These are phyloP conservation scores for Vidua chalybeata DNA, from an alignment of 2,113 vertebrate genomes.

Conservation along the genomic window DNA sequence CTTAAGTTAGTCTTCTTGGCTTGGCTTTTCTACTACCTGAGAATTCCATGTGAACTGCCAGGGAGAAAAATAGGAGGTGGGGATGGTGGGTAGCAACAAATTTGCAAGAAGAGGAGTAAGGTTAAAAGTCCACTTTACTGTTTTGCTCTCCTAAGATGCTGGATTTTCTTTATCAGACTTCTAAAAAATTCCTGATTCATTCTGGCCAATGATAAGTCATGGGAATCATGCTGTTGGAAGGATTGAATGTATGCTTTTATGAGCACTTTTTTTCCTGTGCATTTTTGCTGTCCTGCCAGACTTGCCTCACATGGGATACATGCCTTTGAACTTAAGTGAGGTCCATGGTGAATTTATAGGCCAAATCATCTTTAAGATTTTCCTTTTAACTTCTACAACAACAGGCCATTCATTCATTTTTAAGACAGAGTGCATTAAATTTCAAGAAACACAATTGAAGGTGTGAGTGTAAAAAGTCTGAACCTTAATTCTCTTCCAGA, in stretches of 20 bases:
- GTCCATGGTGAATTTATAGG: background rate
- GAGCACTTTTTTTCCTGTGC: background rate
- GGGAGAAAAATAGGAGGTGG: background rate
- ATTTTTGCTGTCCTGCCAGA: slow-evolving; percentile 23
- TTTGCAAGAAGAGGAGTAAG: background rate
- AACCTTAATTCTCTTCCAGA: background rate
- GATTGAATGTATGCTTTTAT: background rate
- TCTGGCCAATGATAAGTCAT: background rate
- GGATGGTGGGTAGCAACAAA: background rate
- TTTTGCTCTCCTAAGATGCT: background rate
- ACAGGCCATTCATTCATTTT: background rate
- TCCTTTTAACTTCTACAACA: background rate
- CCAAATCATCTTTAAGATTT: slow-evolving; percentile 10
- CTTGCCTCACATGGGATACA: background rate
- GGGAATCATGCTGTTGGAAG: background rate
- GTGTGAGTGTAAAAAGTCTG: background rate
- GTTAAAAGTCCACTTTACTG: background rate
- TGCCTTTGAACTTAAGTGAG: slow-evolving; percentile 33
- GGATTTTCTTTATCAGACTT: background rate
- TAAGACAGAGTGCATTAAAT: background rate
- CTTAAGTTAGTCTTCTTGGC: background rate
- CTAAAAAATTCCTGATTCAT: background rate
- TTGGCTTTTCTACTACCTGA: slow-evolving; percentile 3
- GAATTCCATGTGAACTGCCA: slow-evolving; percentile 24
- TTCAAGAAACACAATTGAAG: background rate